Evolutionary conservation across 1,140 invertebrate species (phyloP).

Genomic region (Melipona quadrifasciata): DNA sequence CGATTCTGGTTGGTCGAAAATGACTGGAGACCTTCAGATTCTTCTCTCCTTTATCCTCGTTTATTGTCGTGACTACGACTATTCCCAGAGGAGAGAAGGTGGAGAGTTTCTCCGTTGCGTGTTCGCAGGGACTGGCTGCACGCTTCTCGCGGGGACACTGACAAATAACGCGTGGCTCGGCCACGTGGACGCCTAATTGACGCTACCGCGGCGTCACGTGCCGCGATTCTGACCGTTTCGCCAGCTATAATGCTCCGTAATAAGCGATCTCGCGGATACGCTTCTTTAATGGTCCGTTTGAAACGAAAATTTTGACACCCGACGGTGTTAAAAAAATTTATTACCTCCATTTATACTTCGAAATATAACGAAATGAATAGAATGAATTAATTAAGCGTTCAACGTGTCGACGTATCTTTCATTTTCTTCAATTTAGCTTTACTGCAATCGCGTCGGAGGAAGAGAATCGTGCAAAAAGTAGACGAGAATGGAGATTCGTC

Average conservation of each 20-base stretch:
- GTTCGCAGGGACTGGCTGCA: not conserved
- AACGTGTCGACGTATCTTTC: too few relatives aligned
- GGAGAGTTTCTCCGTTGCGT: slow-evolving; percentile 44
- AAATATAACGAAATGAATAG: too few relatives aligned
- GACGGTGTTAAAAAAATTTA: not conserved
- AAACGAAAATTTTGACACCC: not conserved
- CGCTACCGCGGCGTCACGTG: slow-evolving; percentile 75
- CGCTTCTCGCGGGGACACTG: slow-evolving; percentile 63
- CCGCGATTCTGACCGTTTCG: slow-evolving; percentile 34
- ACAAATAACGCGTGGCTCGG: slow-evolving; percentile 77
- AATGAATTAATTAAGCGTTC: too few relatives aligned
- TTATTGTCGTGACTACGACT: not conserved
- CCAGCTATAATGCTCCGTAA: not conserved
- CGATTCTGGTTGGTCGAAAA: too few relatives aligned
- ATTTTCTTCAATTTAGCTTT: too few relatives aligned
- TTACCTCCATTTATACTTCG: too few relatives aligned
- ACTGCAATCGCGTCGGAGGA: too few relatives aligned
- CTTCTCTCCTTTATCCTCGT: too few relatives aligned
- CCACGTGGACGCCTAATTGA: slow-evolving; percentile 77
- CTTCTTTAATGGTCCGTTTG: too few relatives aligned
- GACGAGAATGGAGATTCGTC: too few relatives aligned
- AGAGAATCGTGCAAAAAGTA: too few relatives aligned
- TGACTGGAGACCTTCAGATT: too few relatives aligned
- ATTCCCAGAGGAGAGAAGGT: slow-evolving; percentile 24
- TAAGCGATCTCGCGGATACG: slow-evolving; percentile 21